Evolutionary conservation across 2,113 vertebrate species (phyloP).

Genomic region (Tychaedon coryphoeus): DNA sequence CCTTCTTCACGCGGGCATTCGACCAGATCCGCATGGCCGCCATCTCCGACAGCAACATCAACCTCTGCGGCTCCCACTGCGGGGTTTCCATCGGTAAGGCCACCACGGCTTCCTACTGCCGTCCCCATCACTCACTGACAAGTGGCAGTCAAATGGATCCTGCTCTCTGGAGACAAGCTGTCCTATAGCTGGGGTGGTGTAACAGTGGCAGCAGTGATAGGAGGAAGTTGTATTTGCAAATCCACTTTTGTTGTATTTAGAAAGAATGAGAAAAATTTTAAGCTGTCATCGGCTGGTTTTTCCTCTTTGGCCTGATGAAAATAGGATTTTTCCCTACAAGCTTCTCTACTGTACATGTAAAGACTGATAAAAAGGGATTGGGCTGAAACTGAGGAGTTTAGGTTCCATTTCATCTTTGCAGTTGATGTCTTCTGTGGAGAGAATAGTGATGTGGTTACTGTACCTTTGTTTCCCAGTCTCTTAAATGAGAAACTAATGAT

Average conservation of each 20-base stretch:
- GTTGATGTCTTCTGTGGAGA: neutral
- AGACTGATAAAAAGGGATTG: neutral
- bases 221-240: neutral
- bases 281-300: neutral
- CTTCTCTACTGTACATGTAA: neutral
- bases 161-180: neutral
- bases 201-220: neutral
- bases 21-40: conserved; percentile 95
- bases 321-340: neutral
- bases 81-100: conserved; percentile 92
- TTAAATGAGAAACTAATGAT: neutral
- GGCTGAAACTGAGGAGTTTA: neutral
- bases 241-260: neutral
- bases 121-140: accelerated
- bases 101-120: neutral
- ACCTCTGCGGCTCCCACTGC: conserved; percentile 91
- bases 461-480: neutral
- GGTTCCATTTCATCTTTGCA: neutral
- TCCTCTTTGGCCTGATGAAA: neutral
- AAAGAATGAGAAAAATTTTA: neutral
- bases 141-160: neutral
- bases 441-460: neutral
- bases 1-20: conserved; percentile 89
- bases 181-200: neutral
- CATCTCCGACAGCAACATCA: conserved; percentile 93